These are phyloP conservation scores for Heliocidaris erythrogramma DNA, from an alignment of 35 echinoderm and acorn worm genomes.

Conservation along the genomic window DNA sequence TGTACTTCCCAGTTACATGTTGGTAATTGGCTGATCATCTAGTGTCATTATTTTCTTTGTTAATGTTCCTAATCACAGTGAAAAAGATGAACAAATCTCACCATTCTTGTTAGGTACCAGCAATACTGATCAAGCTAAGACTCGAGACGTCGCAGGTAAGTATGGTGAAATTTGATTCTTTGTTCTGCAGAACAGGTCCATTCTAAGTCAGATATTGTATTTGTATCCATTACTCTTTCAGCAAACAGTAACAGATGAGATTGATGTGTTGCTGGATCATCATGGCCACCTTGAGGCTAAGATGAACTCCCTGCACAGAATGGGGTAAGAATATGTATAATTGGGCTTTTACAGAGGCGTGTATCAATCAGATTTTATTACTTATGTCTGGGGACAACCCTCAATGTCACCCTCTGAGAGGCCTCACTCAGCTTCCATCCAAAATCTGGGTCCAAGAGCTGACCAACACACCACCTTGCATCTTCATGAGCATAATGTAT, in stretches of 20 bases:
- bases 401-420: background rate
- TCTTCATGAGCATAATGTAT: too few species aligned
- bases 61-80: too few species aligned
- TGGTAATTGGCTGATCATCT: too few species aligned
- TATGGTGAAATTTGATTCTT: too few species aligned
- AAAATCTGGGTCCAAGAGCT: background rate
- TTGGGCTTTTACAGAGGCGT: background rate
- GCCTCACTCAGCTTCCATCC: background rate
- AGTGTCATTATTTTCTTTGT: too few species aligned
- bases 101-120: too few species aligned
- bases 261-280: slow-evolving; percentile 81
- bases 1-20: too few species aligned
- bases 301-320: slow-evolving; percentile 82
- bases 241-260: slow-evolving; percentile 85
- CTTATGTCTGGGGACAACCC: background rate
- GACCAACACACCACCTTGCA: background rate
- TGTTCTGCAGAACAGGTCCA: too few species aligned
- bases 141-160: too few species aligned
- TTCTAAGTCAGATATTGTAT: too few species aligned
- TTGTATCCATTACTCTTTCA: slow-evolving; percentile 30
- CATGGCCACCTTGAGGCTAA: slow-evolving; percentile 86
- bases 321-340: slow-evolving; percentile 65
- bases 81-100: too few species aligned
- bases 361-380: background rate
- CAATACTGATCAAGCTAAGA: too few species aligned